These are phyloP conservation scores for Onychomys torridus DNA, from an alignment of 2,797 vertebrate genomes.

Conservation along the genomic window DNA sequence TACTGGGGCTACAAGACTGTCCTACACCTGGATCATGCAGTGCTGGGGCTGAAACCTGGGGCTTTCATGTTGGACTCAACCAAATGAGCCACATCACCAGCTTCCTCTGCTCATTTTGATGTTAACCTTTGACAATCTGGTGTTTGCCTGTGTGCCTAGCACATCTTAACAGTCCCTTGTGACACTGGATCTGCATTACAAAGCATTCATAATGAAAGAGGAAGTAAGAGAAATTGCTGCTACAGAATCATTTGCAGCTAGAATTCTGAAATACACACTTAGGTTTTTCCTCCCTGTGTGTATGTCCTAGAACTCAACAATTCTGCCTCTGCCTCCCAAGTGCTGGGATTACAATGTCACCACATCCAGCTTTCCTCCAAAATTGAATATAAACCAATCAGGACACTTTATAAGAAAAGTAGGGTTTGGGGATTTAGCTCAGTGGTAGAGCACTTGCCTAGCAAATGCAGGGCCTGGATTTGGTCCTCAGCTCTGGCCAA, in stretches of 20 bases:
- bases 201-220: background rate
- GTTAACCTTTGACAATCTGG: background rate
- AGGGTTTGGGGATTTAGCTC: too few species aligned
- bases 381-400: background rate
- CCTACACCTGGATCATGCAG: background rate
- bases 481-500: too few species aligned
- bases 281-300: background rate
- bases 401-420: background rate
- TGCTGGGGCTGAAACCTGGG: background rate
- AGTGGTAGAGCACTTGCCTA: too few species aligned
- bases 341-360: background rate
- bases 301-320: background rate
- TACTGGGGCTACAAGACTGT: background rate
- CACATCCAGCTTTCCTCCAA: background rate
- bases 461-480: too few species aligned
- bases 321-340: background rate
- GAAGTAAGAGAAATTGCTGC: background rate
- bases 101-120: background rate
- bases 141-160: background rate
- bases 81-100: background rate
- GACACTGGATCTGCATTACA: background rate
- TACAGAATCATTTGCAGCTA: background rate
- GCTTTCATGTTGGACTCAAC: background rate
- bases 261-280: background rate
- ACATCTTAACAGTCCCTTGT: background rate